Conservation (phyloP, 2,888 invertebrate genomes). For the Dryobota labecula region DNA sequence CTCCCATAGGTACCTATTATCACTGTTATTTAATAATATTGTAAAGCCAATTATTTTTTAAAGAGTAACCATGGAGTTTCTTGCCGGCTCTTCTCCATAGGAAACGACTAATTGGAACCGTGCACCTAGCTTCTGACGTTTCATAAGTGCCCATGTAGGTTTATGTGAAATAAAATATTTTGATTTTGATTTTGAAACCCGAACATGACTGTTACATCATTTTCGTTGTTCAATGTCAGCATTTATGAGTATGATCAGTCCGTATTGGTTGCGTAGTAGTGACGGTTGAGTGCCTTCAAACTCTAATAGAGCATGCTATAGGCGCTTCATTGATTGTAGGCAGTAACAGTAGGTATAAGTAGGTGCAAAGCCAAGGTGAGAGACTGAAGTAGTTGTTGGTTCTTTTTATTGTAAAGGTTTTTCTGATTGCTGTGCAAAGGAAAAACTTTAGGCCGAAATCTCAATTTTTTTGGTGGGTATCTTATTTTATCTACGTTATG, state of each 20-base stretch:
- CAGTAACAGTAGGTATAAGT: not conserved
- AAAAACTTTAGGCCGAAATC: not conserved
- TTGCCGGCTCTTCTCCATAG: too few species aligned
- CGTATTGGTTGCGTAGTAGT: slow-evolving; percentile 31
- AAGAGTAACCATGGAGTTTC: too few species aligned
- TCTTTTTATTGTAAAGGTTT: not conserved
- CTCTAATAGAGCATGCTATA: slow-evolving; percentile 16
- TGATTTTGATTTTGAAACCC: too few species aligned
- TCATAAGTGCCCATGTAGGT: too few species aligned
- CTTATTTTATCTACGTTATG: too few species aligned
- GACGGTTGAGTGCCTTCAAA: slow-evolving; percentile 17
- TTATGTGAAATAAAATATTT: too few species aligned
- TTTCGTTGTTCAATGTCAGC: slow-evolving; percentile 30
- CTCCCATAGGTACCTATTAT: too few species aligned
- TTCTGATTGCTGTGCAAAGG: not conserved
- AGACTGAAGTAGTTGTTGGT: not conserved
- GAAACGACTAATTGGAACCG: too few species aligned
- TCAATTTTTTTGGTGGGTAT: not conserved
- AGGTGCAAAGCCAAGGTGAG: slow-evolving; percentile 14
- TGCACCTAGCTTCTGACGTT: too few species aligned
- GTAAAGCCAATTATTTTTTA: too few species aligned
- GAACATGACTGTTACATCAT: not conserved
- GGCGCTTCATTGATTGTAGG: slow-evolving; percentile 10
- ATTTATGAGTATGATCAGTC: slow-evolving; percentile 45
- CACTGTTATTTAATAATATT: too few species aligned